Conservation (phyloP, 1,140 invertebrate species). For the Tribolium castaneum region DNA sequence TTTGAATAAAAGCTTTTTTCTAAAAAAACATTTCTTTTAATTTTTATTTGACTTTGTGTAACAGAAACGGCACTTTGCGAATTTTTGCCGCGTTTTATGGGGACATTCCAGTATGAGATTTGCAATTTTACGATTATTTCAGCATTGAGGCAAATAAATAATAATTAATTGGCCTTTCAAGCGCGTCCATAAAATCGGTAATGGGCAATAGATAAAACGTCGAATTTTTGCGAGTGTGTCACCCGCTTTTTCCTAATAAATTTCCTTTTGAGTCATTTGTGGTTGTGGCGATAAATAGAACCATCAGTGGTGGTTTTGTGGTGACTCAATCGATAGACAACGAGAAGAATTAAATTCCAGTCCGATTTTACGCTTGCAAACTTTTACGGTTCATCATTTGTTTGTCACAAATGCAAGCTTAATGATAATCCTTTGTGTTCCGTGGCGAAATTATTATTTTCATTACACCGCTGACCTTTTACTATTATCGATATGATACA, state of each 20-base stretch:
- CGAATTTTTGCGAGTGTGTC: slow-evolving; percentile 8
- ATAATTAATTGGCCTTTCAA: slow-evolving; percentile 28
- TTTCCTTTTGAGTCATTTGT: slow-evolving; percentile 36
- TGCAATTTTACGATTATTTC: slow-evolving; percentile 28
- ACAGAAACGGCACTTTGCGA: neutral
- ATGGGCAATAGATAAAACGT: neutral
- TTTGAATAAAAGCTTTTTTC: too few species aligned
- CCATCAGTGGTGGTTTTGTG: slow-evolving; percentile 39
- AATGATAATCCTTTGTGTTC: slow-evolving; percentile 32
- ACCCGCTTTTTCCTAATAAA: slow-evolving; percentile 17
- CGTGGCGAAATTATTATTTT: slow-evolving; percentile 16
- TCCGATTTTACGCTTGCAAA: slow-evolving; percentile 24
- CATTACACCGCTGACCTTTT: slow-evolving; percentile 26
- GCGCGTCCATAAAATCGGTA: slow-evolving; percentile 15
- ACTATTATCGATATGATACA: slow-evolving; percentile 16
- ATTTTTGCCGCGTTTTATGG: neutral
- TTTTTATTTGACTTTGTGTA: neutral
- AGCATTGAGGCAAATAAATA: slow-evolving; percentile 27
- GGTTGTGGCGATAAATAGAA: slow-evolving; percentile 37
- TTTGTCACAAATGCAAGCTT: slow-evolving; percentile 11
- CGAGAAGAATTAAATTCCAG: slow-evolving; percentile 36
- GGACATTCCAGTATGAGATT: slow-evolving; percentile 17
- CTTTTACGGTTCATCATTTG: slow-evolving; percentile 32
- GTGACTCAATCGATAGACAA: slow-evolving; percentile 40
- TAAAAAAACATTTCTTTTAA: too few species aligned